Base-by-base conservation (phyloP, 30 jellyfish, hydroid and myxozoan species). In the Hydractinia echinata region DNA sequence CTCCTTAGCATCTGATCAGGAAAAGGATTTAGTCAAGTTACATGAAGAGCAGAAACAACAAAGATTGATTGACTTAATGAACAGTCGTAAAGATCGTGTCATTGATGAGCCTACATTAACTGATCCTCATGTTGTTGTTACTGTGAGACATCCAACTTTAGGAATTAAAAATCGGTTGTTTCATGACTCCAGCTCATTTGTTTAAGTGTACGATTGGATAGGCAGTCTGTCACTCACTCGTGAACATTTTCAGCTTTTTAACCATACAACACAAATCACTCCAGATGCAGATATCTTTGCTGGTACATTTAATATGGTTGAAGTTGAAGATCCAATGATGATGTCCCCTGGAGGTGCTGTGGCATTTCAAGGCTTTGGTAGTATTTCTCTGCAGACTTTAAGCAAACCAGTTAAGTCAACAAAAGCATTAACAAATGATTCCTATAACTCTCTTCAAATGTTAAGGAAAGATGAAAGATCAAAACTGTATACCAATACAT, bases 311-410 rank as follows among this genome's bases (percentile, higher is more conserved):
- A n/a, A n/a, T n/a, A n/a, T n/a, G n/a, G n/a, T n/a, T n/a, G n/a
- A n/a, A n/a, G n/a, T n/a, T n/a, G 68, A 56, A 56, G 68, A 9
- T 56, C 13, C 68, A 9, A 56, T n/a, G n/a, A n/a, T 56, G 68
- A 56, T 56, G 68, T 56, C 68, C n/a, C 68, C 68, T 56, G 68
- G n/a, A 56, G 68, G n/a, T n/a, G n/a, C n/a, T n/a, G n/a, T 56
- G 68, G 68, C 68, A 10, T 56, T 56, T 56, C 68, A 56, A 9
- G 68, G 68, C 10, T 56, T 56, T 56, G 68, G 10, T 56, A 56
- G n/a, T n/a, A n/a, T n/a, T n/a, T n/a, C n/a, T n/a, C n/a, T n/a
- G n/a, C n/a, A n/a, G n/a, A n/a, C n/a, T n/a, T n/a, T n/a, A n/a
- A n/a, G n/a, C n/a, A n/a, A n/a, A n/a, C n/a, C n/a, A n/a, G n/a